Conservation (phyloP, 2,113 vertebrate species). For the Lonchura striata region DNA sequence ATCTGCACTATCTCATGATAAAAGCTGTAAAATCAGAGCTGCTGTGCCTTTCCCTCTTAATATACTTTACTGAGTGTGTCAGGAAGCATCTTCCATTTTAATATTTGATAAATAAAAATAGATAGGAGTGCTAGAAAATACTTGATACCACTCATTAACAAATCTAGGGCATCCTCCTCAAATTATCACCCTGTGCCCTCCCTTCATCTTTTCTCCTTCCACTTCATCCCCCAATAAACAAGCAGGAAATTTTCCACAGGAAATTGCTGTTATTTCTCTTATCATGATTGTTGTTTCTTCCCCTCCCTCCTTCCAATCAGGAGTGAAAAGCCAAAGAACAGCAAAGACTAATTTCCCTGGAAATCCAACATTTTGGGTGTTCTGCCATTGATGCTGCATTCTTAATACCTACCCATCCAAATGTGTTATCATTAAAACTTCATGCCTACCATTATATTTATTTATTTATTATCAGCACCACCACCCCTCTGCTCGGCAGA, state of each 20-base stretch:
- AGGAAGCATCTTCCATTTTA: constrained; percentile 67
- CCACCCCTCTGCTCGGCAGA: constrained; percentile 42
- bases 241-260: background rate
- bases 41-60: constrained; percentile 31
- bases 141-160: background rate
- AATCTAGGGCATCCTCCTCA: constrained; percentile 11
- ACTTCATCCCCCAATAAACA: background rate
- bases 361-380: constrained; percentile 36
- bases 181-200: background rate
- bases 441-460: constrained; percentile 17
- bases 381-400: background rate
- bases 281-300: constrained; percentile 56
- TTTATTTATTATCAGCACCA: constrained; percentile 40
- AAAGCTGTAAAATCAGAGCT: constrained; percentile 55
- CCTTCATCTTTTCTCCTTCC: background rate
- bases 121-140: constrained; percentile 42
- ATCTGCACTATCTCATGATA: constrained; percentile 48
- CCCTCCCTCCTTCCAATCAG: background rate
- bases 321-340: constrained; percentile 50
- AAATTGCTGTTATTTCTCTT: constrained; percentile 45
- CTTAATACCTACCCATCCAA: constrained; percentile 52
- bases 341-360: constrained; percentile 58
- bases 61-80: constrained; percentile 65
- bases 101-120: constrained; percentile 72
- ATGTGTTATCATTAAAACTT: constrained; percentile 69